Conservation (phyloP, 1,140 invertebrate species). For the Rhyzopertha dominica region DNA sequence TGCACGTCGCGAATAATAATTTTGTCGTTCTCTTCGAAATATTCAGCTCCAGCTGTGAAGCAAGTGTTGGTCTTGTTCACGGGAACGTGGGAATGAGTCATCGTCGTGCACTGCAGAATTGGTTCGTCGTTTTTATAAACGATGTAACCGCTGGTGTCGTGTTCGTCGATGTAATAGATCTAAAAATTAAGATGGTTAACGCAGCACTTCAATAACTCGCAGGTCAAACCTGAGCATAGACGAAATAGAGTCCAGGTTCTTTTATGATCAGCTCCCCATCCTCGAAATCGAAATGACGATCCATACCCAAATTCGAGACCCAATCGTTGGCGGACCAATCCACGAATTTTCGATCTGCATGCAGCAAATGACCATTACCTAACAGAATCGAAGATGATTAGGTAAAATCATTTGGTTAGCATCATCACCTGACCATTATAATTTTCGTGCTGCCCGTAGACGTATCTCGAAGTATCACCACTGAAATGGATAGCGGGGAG, state of each 20-base stretch:
- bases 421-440: conserved; percentile 25
- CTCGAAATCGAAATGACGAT: conserved; percentile 41
- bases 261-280: conserved; percentile 52
- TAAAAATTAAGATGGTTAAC: conserved; percentile 34
- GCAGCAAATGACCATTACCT: conserved; percentile 50
- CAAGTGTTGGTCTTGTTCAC: conserved; percentile 60
- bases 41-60: conserved; percentile 64
- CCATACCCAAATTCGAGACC: conserved; percentile 46
- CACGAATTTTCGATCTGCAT: conserved; percentile 47
- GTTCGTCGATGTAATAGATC: conserved; percentile 61
- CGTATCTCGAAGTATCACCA: conserved; percentile 38
- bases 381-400: background rate
- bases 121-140: conserved; percentile 51
- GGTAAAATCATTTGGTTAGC: background rate
- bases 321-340: conserved; percentile 50
- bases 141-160: conserved; percentile 59
- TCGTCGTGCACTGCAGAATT: conserved; percentile 58
- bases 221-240: conserved; percentile 56
- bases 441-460: conserved; percentile 34
- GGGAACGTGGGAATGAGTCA: conserved; percentile 40
- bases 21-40: conserved; percentile 57
- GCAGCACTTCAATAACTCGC: conserved; percentile 7
- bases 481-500: conserved; percentile 32
- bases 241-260: conserved; percentile 57
- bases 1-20: conserved; percentile 62